Evolutionary conservation across 2,797 vertebrate genomes (phyloP), one percentile per base, ranked within the genome.

Genomic region (Austrolebias charrua): DNA sequence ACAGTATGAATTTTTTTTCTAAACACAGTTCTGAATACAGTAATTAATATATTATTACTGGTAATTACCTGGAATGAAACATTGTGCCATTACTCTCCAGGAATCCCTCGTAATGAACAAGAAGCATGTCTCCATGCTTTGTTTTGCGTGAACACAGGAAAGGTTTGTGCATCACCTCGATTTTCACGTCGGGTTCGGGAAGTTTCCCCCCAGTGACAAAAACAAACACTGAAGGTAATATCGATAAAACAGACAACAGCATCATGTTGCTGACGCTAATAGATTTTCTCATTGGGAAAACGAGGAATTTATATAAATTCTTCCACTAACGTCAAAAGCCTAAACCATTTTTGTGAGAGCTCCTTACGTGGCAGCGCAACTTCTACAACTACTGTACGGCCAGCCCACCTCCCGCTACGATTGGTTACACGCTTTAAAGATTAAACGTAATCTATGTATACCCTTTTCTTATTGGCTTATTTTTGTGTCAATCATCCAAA

Each of bases 31-130:
- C 6, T 48, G 1, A 57, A 5, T 49, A 44, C 14, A 55, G 42
- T 2, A 47, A 11, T 18, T 11, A 33, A 66, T 60, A 49, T 42
- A 55, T 9, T 13, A 52, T 55, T 29, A 13, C 60, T 61, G 44
- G 35, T 33, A 47, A 16, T 95, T 92, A 98, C 97, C 96, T 98
- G 82, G 96, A 97, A 76, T 97, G 93, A 80, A 99, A 98, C 71
- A 93, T 78, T 7, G 95, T 94, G 54, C 95, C 97, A n/a, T 98
- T 95, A 68, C 90, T 95, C 83, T 96, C 93, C 84, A 98, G 69
- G 81, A 81, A 97, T 31, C 96, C 97, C 1, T 97, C 95, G 70
- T 95, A 95, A 83, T 98, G 96, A 7, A 99, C 92, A 68, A 97
- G 85, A 89, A 98, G 90, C 91, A 96, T 90, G 55, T 98, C 97